These are phyloP conservation scores for Tribolium madens DNA, from an alignment of 1,140 invertebrate species.

Conservation along the genomic window DNA sequence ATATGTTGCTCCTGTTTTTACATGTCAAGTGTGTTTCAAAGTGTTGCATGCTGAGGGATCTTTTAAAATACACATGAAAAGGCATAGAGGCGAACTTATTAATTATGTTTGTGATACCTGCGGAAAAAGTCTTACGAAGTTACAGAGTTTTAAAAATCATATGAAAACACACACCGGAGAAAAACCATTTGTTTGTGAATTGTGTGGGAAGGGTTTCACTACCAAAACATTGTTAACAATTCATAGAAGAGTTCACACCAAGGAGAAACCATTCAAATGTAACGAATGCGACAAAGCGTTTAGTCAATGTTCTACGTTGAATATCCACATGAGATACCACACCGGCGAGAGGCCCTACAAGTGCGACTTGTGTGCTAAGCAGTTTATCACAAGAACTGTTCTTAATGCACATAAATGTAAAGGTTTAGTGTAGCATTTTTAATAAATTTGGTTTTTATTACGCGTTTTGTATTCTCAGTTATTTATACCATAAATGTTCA, in stretches of 20 bases:
- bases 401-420: slow-evolving; percentile 40
- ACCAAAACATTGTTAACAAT: slow-evolving; percentile 41
- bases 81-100: slow-evolving; percentile 55
- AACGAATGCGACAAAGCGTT: slow-evolving; percentile 71
- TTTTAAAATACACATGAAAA: slow-evolving; percentile 65
- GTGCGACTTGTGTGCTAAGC: slow-evolving; percentile 1
- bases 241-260: slow-evolving; percentile 62
- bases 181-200: slow-evolving; percentile 39
- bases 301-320: slow-evolving; percentile 71
- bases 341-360: slow-evolving; percentile 60
- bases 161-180: slow-evolving; percentile 23
- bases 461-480: no score
- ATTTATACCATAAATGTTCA: no score
- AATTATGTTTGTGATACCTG: slow-evolving; percentile 3
- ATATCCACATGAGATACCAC: slow-evolving; percentile 70
- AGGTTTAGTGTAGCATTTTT: not conserved
- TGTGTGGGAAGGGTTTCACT: slow-evolving; percentile 18
- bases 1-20: no score
- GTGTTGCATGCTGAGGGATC: no score
- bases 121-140: not conserved
- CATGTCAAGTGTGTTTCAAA: no score
- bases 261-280: slow-evolving; percentile 68
- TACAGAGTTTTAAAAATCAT: slow-evolving; percentile 9
- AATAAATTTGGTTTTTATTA: not conserved
- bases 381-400: not conserved